A percentile compares a stretch with the other conserved stretches of the same genome.
phyloP scores from a whole-genome alignment of 2,888 invertebrate species.

The Folsomia manolachei region DNA sequence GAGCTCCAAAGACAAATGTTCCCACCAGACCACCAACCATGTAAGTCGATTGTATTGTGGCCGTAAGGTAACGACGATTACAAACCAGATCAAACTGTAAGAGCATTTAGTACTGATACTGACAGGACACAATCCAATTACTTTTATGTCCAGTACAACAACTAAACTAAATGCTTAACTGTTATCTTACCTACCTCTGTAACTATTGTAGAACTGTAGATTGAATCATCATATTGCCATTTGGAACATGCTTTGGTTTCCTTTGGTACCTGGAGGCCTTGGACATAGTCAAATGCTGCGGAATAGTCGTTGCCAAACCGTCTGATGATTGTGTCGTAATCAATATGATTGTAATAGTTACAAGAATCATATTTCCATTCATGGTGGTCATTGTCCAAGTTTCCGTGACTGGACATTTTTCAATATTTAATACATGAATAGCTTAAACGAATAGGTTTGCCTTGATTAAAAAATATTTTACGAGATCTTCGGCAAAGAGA shows the following conservation, averaged over 20 bases:
- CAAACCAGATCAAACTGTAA: constrained; percentile 41
- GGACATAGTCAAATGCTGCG: background rate
- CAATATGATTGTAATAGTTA: constrained; percentile 6
- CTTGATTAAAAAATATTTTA: constrained; percentile 11
- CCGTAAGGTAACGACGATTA: constrained; percentile 29
- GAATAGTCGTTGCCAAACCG: background rate
- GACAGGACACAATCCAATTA: no score
- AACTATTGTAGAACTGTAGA: constrained; percentile 29
- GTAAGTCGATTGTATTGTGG: constrained; percentile 40
- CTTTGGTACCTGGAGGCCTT: background rate
- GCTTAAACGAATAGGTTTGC: no score
- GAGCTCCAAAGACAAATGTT: constrained; percentile 28
- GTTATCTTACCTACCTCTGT: constrained; percentile 30
- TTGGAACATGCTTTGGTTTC: constrained; percentile 19
- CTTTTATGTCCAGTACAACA: no score
- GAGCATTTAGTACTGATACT: no score
- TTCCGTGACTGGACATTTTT: no score
- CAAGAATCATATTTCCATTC: constrained; percentile 15
- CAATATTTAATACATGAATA: no score
- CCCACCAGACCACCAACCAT: constrained; percentile 37
- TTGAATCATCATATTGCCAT: constrained; percentile 32
- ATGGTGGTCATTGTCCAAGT: background rate
- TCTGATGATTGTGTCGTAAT: constrained; percentile 1
- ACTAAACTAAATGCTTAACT: no score
- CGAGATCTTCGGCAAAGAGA: constrained; percentile 35